Evolutionary conservation across 2,113 vertebrate species (phyloP).

Genomic region (Thryonomys swinderianus): DNA sequence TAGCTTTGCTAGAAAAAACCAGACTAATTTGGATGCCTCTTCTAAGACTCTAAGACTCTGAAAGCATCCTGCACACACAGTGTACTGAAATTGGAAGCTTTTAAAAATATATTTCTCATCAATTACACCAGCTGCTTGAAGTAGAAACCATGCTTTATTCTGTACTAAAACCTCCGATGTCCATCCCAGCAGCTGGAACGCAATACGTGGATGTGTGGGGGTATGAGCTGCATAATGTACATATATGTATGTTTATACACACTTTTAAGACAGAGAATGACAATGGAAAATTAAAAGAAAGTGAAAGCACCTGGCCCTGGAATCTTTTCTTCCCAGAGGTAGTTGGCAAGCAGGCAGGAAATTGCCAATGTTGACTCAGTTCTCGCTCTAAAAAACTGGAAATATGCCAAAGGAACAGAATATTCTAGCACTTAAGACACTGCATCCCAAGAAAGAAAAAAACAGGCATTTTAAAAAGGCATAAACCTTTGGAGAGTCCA

Average conservation of each 20-base stretch:
- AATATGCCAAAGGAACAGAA: constrained; percentile 75
- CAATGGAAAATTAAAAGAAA: constrained; percentile 54
- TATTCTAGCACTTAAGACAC: constrained; percentile 68
- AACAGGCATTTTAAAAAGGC: constrained; percentile 38
- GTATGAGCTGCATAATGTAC: not conserved
- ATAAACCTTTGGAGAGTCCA: constrained; percentile 49
- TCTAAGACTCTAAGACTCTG: constrained; percentile 38
- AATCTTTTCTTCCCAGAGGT: constrained; percentile 63
- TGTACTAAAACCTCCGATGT: constrained; percentile 5
- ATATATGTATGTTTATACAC: not conserved
- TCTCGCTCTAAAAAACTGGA: constrained; percentile 66
- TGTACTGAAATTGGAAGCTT: constrained; percentile 48
- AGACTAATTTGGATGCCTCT: constrained; percentile 32
- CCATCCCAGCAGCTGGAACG: not conserved
- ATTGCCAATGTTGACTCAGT: constrained; percentile 70
- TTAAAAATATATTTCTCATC: constrained; percentile 35
- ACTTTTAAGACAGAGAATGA: not conserved
- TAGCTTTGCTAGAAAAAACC: constrained; percentile 61
- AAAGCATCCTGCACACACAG: not conserved
- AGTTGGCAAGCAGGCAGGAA: constrained; percentile 66
- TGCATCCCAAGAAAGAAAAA: constrained; percentile 14
- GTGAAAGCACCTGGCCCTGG: constrained; percentile 57
- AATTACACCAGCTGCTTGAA: constrained; percentile 45
- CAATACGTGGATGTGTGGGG: not conserved
- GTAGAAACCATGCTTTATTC: not conserved